Evolutionary conservation across 1,140 invertebrate species (phyloP).

Genomic region (Wasmannia auropunctata): DNA sequence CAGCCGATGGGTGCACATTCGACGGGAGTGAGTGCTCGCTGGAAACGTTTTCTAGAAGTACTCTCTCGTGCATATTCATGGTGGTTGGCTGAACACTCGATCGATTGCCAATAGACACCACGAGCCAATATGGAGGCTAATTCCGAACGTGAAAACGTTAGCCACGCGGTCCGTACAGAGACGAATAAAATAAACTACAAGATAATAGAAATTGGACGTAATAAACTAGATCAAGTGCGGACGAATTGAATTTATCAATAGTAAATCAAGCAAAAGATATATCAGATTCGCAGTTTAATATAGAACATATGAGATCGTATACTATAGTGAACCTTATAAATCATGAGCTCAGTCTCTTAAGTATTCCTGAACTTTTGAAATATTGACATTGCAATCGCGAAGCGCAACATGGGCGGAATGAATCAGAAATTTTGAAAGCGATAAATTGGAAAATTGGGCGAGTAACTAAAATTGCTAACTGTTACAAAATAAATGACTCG

Average conservation of each 20-base stretch:
- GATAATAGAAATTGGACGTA: not conserved
- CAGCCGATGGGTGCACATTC: slow-evolving; percentile 43
- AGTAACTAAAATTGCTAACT: not conserved
- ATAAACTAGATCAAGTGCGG: not conserved
- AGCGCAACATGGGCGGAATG: not conserved
- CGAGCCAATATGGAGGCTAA: slow-evolving; percentile 50
- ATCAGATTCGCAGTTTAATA: not conserved
- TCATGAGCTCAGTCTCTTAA: not conserved
- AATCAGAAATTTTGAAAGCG: too few species aligned
- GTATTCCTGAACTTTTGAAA: not conserved
- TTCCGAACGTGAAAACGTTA: slow-evolving; percentile 33
- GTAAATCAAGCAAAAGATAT: not conserved
- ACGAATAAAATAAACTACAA: slow-evolving; percentile 9
- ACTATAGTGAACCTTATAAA: not conserved
- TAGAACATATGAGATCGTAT: not conserved
- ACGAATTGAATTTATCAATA: not conserved
- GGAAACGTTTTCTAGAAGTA: slow-evolving; percentile 57
- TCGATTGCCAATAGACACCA: slow-evolving; percentile 60
- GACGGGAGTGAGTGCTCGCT: slow-evolving; percentile 7
- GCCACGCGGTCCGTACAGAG: not conserved
- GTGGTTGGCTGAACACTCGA: slow-evolving; percentile 57
- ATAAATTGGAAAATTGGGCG: not conserved
- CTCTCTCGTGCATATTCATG: slow-evolving; percentile 59
- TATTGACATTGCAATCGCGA: not conserved
- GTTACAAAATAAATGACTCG: not conserved